Base-by-base conservation (phyloP, 1,140 invertebrate species). In the Sogatella furcifera region DNA sequence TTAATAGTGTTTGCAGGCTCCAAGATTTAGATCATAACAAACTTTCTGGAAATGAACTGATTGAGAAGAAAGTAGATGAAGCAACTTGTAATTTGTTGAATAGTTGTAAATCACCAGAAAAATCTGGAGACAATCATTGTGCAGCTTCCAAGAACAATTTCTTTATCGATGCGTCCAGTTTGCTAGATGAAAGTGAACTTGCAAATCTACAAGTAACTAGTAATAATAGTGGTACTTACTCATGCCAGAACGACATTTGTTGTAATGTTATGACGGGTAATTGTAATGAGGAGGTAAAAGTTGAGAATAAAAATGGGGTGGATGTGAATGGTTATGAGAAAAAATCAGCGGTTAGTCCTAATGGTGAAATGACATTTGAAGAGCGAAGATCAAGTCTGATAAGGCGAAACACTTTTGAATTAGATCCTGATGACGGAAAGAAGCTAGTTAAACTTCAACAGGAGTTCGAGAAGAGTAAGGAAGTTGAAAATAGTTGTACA, bases 121-220 rank as follows among this genome's bases (percentile, higher is more conserved):
- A 34, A 24, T 55, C 17, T 55, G 31, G 21, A 28, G 54, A 17
- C 2, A 43, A 42, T 57, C 17, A 43, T 8, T 41, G 14, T 41
- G 15, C 31, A 41, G n/a, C 53, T 21, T 28, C 52, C 15, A 66
- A 64, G 55, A 64, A 53, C 41, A 77, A 72, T 64, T 77, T 74
- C 70, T 88, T 88, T 66, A 88, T 88, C 59, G 86, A 88, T 71
- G 86, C 86, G 22, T 83, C 85, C 1, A 83, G 79, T 66, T 71
- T 88, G 24, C 79, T 79, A 10, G 85, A 88, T 67, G 85, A 88
- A 69, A 72, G 75, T 43, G 79, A 82, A 53, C 28, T 55, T 24
- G 64, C 31, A 54, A 60, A n/a, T 65, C 65, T 44, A 57, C 14
- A 63, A 19, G 46, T 61, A 55, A 59, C 66, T 0, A 64, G 44